Evolutionary conservation across 2,888 invertebrate genomes (phyloP).

Genomic region (Odiellus spinosus): DNA sequence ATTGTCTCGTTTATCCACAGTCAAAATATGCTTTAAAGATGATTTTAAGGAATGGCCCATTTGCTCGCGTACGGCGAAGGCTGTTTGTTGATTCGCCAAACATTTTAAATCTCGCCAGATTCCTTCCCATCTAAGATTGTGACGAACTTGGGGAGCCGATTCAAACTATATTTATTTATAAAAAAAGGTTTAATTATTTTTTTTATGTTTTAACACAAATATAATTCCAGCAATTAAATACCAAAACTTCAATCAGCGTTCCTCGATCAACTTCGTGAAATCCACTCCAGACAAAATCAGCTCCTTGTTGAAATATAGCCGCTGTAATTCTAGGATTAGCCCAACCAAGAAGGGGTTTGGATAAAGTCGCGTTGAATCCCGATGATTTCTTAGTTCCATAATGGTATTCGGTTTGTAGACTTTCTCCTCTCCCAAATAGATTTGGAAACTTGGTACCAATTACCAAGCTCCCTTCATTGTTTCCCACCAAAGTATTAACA

Average conservation of each 20-base stretch:
- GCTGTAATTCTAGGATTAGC: slow-evolving; percentile 38
- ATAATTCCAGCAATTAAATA: slow-evolving; percentile 20
- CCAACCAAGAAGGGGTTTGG: slow-evolving; percentile 54
- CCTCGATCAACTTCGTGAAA: slow-evolving; percentile 66
- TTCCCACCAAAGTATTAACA: slow-evolving; percentile 70
- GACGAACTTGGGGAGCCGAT: slow-evolving; percentile 43
- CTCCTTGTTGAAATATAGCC: slow-evolving; percentile 56
- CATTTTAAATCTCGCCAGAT: slow-evolving; percentile 60
- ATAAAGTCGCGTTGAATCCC: slow-evolving; percentile 59
- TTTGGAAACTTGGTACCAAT: slow-evolving; percentile 58
- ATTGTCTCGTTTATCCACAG: slow-evolving; percentile 63
- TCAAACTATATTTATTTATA: slow-evolving; percentile 18
- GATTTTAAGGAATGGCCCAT: slow-evolving; percentile 81
- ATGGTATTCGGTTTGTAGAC: slow-evolving; percentile 59
- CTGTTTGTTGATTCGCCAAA: slow-evolving; percentile 46
- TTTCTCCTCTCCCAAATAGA: slow-evolving; percentile 70
- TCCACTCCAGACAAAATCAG: slow-evolving; percentile 63
- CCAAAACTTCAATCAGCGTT: slow-evolving; percentile 54
- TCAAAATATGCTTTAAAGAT: slow-evolving; percentile 52
- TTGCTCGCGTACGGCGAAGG: slow-evolving; percentile 75
- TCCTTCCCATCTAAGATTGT: slow-evolving; percentile 76
- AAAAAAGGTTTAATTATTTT: too few species aligned
- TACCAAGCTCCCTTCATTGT: slow-evolving; percentile 74
- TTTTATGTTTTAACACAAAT: background rate
- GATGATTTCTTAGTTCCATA: slow-evolving; percentile 66